A percentile compares a stretch with the other conserved stretches of the same genome.
These are phyloP conservation scores for Isurus oxyrinchus DNA, from an alignment of 2,113 vertebrate species.

Conservation along the genomic window DNA sequence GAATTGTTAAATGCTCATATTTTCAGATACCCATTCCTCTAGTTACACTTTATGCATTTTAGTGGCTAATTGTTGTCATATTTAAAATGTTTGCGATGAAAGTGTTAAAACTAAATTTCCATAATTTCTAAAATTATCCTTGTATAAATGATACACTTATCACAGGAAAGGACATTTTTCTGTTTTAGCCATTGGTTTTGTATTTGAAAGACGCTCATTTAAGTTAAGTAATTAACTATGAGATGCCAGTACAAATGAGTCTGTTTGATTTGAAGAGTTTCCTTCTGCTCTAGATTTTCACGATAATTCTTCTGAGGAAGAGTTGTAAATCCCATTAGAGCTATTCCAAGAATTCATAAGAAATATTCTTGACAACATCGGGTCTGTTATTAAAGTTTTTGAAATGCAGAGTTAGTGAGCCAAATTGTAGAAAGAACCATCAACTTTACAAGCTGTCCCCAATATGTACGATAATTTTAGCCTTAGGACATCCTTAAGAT, in stretches of 20 bases:
- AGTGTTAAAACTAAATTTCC: neutral
- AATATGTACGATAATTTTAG: neutral
- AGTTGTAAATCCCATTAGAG: neutral
- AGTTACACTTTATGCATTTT: neutral
- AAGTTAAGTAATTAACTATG: neutral
- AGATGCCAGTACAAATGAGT: neutral
- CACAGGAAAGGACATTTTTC: neutral
- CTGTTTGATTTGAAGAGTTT: neutral
- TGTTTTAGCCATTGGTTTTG: neutral
- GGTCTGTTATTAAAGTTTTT: neutral
- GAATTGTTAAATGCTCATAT: neutral
- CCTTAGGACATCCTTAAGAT: neutral
- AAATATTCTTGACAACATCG: neutral
- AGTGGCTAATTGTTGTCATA: neutral
- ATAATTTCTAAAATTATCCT: neutral
- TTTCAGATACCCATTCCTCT: neutral
- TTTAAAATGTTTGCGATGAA: neutral
- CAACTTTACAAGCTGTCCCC: neutral
- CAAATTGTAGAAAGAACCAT: conserved; percentile 5
- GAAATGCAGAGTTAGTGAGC: neutral
- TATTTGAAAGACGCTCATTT: neutral
- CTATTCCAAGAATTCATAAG: neutral
- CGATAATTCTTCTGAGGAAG: neutral
- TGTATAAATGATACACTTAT: neutral
- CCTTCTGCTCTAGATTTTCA: neutral